A percentile compares a stretch with the other conserved stretches of the same genome.
These are phyloP conservation scores for Pterocles burchelli DNA, from an alignment of 2,113 vertebrate species.

Conservation along the genomic window DNA sequence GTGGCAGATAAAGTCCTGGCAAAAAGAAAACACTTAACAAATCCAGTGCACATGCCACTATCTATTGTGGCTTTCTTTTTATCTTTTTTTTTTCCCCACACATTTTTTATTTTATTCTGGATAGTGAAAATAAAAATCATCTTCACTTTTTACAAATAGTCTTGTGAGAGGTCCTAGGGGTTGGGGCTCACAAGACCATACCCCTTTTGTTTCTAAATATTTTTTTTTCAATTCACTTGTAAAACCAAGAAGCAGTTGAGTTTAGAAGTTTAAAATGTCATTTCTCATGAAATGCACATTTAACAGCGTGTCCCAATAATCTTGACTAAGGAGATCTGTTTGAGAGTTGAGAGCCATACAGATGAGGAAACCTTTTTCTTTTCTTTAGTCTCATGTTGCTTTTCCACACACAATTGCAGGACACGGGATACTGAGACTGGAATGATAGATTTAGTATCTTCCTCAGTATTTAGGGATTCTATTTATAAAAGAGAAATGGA, in stretches of 20 bases:
- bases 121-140: neutral
- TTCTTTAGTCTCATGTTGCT: neutral
- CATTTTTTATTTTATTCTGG: neutral
- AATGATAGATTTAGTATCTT: neutral
- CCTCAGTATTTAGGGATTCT: neutral
- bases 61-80: neutral
- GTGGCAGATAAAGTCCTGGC: neutral
- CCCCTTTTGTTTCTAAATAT: neutral
- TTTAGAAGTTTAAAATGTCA: neutral
- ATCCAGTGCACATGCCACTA: neutral
- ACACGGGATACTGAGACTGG: neutral
- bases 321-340: neutral
- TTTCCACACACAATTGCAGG: neutral
- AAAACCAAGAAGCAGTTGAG: neutral
- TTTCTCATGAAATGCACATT: neutral
- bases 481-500: neutral
- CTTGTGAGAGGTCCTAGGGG: neutral
- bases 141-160: neutral
- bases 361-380: neutral
- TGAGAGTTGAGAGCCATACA: neutral
- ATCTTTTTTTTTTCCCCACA: neutral
- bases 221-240: neutral
- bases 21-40: neutral
- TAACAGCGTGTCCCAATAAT: neutral
- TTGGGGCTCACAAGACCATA: neutral